phyloP scores from a whole-genome alignment of 2,113 vertebrate species.

The Gobiocypris rarus region DNA sequence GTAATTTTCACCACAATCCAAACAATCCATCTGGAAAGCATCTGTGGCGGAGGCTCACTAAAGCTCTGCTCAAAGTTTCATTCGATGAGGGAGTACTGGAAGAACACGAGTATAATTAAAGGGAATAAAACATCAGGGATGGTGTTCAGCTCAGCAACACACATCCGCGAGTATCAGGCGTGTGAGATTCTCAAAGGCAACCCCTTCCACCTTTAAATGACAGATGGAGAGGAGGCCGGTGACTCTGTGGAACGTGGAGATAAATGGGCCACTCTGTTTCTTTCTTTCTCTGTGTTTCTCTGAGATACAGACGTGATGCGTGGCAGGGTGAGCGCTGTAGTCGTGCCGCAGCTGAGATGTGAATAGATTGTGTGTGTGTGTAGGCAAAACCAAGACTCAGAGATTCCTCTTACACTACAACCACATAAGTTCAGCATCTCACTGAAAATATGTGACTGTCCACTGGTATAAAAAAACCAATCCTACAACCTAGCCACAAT shows the following conservation, averaged over 20 bases:
- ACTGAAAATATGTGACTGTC: not conserved
- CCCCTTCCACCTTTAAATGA: constrained; percentile 15
- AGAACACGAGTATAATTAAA: constrained; percentile 29
- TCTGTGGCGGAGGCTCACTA: not conserved
- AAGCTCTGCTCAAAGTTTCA: constrained; percentile 37
- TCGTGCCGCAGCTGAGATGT: constrained; percentile 30
- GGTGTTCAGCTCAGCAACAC: not conserved
- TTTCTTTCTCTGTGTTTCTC: not conserved
- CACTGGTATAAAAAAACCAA: not conserved
- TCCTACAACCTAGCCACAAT: not conserved
- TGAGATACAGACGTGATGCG: constrained; percentile 18
- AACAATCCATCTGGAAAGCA: not conserved
- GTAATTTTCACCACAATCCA: not conserved
- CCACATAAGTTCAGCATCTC: not conserved
- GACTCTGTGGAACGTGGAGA: constrained; percentile 12
- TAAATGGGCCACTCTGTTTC: not conserved
- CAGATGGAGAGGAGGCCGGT: constrained; percentile 31
- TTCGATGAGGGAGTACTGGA: not conserved
- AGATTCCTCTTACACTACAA: not conserved
- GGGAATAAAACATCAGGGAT: constrained; percentile 42
- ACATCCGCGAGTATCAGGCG: not conserved
- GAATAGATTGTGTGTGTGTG: not conserved
- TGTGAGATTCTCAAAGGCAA: constrained; percentile 8
- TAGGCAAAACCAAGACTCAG: constrained; percentile 1
- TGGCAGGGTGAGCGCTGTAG: constrained; percentile 22